Percentiles rank a stretch among this genome's conserved stretches.
phyloP scores from a whole-genome alignment of 2,797 vertebrate genomes.

The Chelonia mydas region DNA sequence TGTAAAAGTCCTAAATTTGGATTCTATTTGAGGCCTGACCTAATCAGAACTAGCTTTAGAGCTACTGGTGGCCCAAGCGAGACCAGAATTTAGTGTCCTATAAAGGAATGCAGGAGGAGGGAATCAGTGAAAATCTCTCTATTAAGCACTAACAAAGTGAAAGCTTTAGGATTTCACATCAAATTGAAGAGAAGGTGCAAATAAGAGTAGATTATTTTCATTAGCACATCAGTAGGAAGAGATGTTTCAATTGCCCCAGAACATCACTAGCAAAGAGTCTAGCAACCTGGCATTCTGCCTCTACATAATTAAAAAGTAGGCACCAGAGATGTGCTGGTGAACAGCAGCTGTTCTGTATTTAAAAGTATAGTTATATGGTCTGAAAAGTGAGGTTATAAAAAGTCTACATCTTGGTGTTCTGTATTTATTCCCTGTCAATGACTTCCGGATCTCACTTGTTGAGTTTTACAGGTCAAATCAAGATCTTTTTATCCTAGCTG shows the following conservation, averaged over 20 bases:
- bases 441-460: slow-evolving; percentile 69
- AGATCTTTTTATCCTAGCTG: slow-evolving; percentile 45
- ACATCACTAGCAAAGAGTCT: slow-evolving; percentile 60
- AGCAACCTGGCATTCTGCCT: slow-evolving; percentile 46
- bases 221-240: slow-evolving; percentile 51
- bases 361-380: slow-evolving; percentile 1
- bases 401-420: slow-evolving; percentile 29
- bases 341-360: slow-evolving; percentile 61
- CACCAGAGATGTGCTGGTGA: slow-evolving; percentile 53
- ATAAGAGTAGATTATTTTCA: neutral
- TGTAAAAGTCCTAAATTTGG: neutral
- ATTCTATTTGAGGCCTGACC: neutral
- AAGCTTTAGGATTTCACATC: neutral
- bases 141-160: neutral
- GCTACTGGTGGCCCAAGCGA: neutral
- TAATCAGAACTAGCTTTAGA: neutral
- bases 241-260: slow-evolving; percentile 17
- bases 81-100: neutral
- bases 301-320: slow-evolving; percentile 35
- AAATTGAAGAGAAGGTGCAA: neutral
- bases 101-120: neutral
- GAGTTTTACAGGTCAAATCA: slow-evolving; percentile 58
- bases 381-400: slow-evolving; percentile 60
- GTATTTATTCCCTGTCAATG: slow-evolving; percentile 61
- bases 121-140: neutral